Base-by-base conservation (phyloP, 2,888 invertebrate genomes). In the Cacoxenus indagator region DNA sequence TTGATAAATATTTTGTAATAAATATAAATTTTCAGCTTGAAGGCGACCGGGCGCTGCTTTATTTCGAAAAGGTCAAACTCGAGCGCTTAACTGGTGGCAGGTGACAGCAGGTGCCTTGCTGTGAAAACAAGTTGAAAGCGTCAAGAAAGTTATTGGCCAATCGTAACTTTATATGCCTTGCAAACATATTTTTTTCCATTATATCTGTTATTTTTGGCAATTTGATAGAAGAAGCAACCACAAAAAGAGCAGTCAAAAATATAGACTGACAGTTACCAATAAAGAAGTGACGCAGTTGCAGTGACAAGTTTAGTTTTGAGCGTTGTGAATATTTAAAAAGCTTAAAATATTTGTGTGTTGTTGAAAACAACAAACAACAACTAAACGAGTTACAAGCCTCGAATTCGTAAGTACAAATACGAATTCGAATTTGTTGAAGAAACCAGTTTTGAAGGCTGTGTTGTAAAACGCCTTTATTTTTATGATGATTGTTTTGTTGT, bases 251-350 rank as follows among this genome's bases (percentile, higher is more conserved):
- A 43, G n/a, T 4, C 1, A 3, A 48, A 48, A 48, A 4, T 19
- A 48, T 19, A 8, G 9, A 17, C 6, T 51, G 24, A 11, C 51
- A 51, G 51, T 51, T 22, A 51, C 1, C 22, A 37, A 37, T 51
- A 22, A 51, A 51, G n/a, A 22, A 51, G 22, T 51, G 51, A 22
- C 51, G 51, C 51, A 19, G 51, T 51, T 51, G 51, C 51, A 51
- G 11, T 37, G 37, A 37, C 37, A 37, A 14, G 37, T 37, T 37
- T 37, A 8, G 37, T 11, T 19, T 48, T 51, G 51, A 17, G 22
- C 22, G 1, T 19, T n/a, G n/a, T 51, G 51, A 51, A 51, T 51
- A 51, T 14, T 22, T 51, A 22, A 51, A 51, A 51, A 51, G 48
- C 19, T 51, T 22, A 51, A 51, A 51, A 43, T 43, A 9, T 43